phyloP scores from a whole-genome alignment of 53 echinoderm and acorn worm species.

The Astropecten irregularis region DNA sequence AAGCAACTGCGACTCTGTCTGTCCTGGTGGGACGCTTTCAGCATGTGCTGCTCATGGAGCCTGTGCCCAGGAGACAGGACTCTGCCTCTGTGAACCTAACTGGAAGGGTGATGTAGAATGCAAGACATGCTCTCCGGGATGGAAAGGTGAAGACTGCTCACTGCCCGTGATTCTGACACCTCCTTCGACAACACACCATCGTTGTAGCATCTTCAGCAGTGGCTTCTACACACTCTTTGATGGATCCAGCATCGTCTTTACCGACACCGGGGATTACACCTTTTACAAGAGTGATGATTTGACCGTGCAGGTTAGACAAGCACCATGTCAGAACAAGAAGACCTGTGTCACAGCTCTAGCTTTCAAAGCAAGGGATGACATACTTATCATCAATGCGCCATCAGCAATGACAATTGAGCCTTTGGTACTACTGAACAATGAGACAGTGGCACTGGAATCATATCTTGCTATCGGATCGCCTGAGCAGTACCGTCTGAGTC shows the following conservation, averaged over 20 bases:
- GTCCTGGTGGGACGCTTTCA: slow-evolving; percentile 66
- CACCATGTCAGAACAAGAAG: slow-evolving; percentile 69
- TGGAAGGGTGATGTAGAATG: slow-evolving; percentile 67
- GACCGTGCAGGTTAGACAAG: slow-evolving; percentile 72
- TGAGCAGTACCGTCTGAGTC: slow-evolving; percentile 20
- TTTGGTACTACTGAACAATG: slow-evolving; percentile 66
- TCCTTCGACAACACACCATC: slow-evolving; percentile 22
- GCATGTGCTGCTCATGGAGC: slow-evolving; percentile 74
- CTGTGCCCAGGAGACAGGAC: slow-evolving; percentile 58
- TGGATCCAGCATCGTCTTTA: slow-evolving; percentile 71
- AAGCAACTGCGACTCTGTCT: slow-evolving; percentile 55
- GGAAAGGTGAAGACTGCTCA: slow-evolving; percentile 84
- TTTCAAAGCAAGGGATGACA: slow-evolving; percentile 29
- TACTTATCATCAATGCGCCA: slow-evolving; percentile 69
- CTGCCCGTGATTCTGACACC: slow-evolving; percentile 56
- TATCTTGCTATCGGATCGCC: slow-evolving; percentile 39
- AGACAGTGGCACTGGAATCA: slow-evolving; percentile 44
- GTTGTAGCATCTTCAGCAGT: slow-evolving; percentile 72
- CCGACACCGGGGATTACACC: slow-evolving; percentile 70
- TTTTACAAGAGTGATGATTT: slow-evolving; percentile 41
- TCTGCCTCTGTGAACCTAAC: slow-evolving; percentile 79
- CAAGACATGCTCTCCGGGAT: slow-evolving; percentile 59
- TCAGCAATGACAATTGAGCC: slow-evolving; percentile 50
- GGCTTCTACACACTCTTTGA: slow-evolving; percentile 89
- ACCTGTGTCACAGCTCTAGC: slow-evolving; percentile 75